Evolutionary conservation across 2,888 invertebrate genomes (phyloP).

Genomic region (Pheosia gnoma): DNA sequence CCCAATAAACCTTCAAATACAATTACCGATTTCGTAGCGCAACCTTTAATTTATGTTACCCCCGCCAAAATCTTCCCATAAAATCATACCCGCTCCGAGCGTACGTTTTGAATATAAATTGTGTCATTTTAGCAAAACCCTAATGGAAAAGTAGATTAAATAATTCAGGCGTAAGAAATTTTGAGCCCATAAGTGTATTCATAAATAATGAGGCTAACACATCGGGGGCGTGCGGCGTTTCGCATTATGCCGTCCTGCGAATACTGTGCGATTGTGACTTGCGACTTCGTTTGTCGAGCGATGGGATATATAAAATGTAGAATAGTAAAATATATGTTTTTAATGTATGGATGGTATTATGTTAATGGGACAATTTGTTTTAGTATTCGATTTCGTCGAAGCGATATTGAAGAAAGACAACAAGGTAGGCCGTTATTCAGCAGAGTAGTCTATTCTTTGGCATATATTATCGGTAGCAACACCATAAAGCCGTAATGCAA

Average conservation of each 20-base stretch:
- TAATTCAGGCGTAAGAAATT: slow-evolving; percentile 81
- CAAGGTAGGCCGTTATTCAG: too few species aligned
- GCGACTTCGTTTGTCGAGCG: slow-evolving; percentile 11
- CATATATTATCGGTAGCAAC: background rate
- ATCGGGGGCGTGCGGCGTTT: slow-evolving; percentile 49
- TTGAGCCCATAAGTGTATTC: slow-evolving; percentile 77
- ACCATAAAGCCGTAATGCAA: background rate
- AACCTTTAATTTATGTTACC: slow-evolving; percentile 70
- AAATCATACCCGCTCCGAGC: slow-evolving; percentile 66
- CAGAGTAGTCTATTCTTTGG: background rate
- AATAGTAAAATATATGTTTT: background rate
- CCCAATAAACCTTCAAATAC: slow-evolving; percentile 2
- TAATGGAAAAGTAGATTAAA: slow-evolving; percentile 83
- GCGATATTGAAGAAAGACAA: too few species aligned
- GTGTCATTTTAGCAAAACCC: slow-evolving; percentile 77
- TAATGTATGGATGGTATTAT: background rate
- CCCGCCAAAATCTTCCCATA: slow-evolving; percentile 70
- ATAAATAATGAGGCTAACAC: slow-evolving; percentile 79
- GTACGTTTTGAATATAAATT: slow-evolving; percentile 77
- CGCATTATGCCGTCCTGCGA: slow-evolving; percentile 33
- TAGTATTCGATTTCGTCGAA: background rate
- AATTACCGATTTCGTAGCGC: slow-evolving; percentile 28
- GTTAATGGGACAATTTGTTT: background rate
- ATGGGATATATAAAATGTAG: background rate
- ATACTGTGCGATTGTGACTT: slow-evolving; percentile 19